Evolutionary conservation across 2,113 vertebrate genomes (phyloP), one percentile per base, ranked within the genome.

Genomic region (Tamias sibiricus): DNA sequence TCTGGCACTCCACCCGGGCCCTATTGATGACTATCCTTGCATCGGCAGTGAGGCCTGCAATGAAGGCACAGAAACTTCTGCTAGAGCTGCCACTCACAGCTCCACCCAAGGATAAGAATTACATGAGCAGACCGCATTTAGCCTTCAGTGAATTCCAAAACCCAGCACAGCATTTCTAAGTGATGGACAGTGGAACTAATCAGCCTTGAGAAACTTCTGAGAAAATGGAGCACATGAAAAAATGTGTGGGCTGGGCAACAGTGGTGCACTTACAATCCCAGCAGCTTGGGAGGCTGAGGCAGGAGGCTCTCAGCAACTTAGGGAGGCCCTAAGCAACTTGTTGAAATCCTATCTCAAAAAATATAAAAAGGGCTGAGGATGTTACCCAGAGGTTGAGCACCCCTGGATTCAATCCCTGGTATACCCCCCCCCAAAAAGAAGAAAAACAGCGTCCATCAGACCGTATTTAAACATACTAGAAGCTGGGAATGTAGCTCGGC

Each of bases 11-110:
- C 32, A 99, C 99, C 6, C 99, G 99, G 47, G 99, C 99, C 91
- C 99, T 98, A 64, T 99, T 99, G 92, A 99, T 99, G 71, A 99
- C 98, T 90, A 99, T 99, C 79, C 99, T 98, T 16, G 99, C 99
- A 2, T 99, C 99, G 0, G 99, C 99, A 0, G 99, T 99, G 90
- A 99, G 99, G 66, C 99, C 99, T 99, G 93, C 0, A 96, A 95
- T 0, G 0, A 89, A 4, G 90, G 40, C 0, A 44, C 37, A 96
- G 72, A 59, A 10, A 2, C 2, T 24, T 20, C 42, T 28, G 13
- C 37, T 19, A 13, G 44, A 59, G 47, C 52, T 26, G 4, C 12
- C 0, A 35, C 26, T 82, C 17, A 4, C 7, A 0, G 2, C 9
- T 10, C 75, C 47, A 4, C 7, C 22, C 1, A 2, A 68, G 59